Conservation (phyloP, 2,888 invertebrate genomes). For the Ichneumoninae sp. region DNA sequence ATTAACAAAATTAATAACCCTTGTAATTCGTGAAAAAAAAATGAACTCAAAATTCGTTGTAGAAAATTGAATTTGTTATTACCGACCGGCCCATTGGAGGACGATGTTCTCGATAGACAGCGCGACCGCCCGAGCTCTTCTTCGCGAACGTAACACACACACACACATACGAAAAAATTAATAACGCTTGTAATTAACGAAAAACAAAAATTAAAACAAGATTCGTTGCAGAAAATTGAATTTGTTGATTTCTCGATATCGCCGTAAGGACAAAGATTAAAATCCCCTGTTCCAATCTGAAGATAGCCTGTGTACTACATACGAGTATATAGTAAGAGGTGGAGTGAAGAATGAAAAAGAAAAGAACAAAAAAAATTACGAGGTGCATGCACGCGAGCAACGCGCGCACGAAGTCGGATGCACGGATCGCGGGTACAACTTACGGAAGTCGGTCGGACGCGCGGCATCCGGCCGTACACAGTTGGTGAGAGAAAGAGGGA, state of each 20-base stretch:
- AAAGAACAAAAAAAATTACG: conserved; percentile 41
- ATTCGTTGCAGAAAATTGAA: neutral
- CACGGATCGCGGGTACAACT: conserved; percentile 64
- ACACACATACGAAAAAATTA: neutral
- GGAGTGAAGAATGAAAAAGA: conserved; percentile 40
- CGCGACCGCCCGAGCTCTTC: conserved; percentile 52
- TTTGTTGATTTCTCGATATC: neutral
- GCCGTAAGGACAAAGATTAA: neutral
- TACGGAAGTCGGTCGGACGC: conserved; percentile 59
- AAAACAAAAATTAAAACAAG: neutral
- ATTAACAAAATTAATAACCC: too few species aligned
- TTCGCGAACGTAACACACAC: neutral
- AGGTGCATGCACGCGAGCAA: conserved; percentile 58
- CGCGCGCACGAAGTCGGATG: conserved; percentile 60
- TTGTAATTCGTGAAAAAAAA: too few species aligned
- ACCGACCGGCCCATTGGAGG: conserved; percentile 66
- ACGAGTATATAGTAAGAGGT: conserved; percentile 7
- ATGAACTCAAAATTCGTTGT: too few species aligned
- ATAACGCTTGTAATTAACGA: neutral
- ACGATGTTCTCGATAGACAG: conserved; percentile 49
- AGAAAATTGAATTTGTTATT: conserved; percentile 38
- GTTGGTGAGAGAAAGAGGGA: conserved; percentile 25
- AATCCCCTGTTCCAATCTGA: conserved; percentile 16
- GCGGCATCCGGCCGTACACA: conserved; percentile 55
- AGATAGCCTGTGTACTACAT: conserved; percentile 16